Conservation (phyloP, 2,113 vertebrate species). For the Pica pica region DNA sequence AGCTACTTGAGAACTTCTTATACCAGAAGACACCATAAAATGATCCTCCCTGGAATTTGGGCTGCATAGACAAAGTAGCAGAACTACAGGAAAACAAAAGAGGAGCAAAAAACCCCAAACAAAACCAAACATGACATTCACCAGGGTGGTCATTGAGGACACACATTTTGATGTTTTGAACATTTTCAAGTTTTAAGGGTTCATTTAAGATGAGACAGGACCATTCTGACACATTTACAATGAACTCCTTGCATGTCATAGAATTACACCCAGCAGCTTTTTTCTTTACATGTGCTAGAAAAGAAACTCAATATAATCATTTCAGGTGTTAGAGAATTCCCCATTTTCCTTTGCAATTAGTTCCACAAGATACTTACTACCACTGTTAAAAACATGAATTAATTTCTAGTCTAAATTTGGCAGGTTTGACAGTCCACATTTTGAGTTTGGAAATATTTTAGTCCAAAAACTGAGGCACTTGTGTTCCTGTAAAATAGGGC, state of each 20-base stretch:
- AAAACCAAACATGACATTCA: not conserved
- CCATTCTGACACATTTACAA: not conserved
- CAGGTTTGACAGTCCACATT: not conserved
- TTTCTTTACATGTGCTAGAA: not conserved
- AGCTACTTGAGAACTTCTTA: not conserved
- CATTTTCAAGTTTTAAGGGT: not conserved
- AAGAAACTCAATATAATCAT: not conserved
- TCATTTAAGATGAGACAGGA: not conserved
- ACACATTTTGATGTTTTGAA: not conserved
- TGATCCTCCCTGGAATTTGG: not conserved
- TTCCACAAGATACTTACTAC: not conserved
- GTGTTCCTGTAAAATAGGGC: not conserved
- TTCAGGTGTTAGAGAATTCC: not conserved
- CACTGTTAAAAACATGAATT: not conserved
- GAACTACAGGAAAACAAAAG: not conserved
- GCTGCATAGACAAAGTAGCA: not conserved
- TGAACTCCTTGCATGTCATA: not conserved
- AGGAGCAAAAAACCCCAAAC: not conserved
- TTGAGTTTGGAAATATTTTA: not conserved
- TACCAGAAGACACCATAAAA: not conserved
- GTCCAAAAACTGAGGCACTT: not conserved
- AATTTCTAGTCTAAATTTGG: not conserved
- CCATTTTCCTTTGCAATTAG: not conserved
- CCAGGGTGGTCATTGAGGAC: not conserved
- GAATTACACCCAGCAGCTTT: fast-evolving